These are phyloP conservation scores for Scaptomyza tumidula DNA, from an alignment of 2,888 invertebrate genomes.

Conservation along the genomic window DNA sequence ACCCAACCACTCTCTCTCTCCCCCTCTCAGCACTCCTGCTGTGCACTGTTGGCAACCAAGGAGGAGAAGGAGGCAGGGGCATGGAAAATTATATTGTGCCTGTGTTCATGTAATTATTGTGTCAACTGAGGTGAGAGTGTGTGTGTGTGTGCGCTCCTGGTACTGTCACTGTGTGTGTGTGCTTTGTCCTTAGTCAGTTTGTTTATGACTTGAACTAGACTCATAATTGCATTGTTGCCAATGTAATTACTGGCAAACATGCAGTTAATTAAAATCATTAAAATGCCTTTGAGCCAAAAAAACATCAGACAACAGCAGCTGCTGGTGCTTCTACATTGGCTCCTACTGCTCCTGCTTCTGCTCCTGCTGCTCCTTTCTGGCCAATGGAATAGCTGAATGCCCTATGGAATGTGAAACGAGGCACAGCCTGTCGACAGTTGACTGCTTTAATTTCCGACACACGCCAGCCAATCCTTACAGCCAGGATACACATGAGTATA, in stretches of 20 bases:
- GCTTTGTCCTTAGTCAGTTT: constrained; percentile 33
- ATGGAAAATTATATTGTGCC: constrained; percentile 23
- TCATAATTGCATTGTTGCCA: constrained; percentile 78
- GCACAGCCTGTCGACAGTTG: constrained; percentile 29
- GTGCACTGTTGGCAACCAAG: constrained; percentile 17
- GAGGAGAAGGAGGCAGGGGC: neutral
- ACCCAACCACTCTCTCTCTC: constrained; percentile 5
- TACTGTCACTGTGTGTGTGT: constrained; percentile 38
- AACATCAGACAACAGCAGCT: constrained; percentile 22
- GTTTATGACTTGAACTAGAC: constrained; percentile 66
- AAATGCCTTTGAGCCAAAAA: constrained; percentile 71
- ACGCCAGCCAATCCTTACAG: constrained; percentile 42
- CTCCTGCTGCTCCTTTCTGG: constrained; percentile 9
- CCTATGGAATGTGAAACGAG: constrained; percentile 5
- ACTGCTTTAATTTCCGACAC: constrained; percentile 68
- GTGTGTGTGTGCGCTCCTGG: constrained; percentile 47
- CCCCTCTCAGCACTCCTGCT: constrained; percentile 18
- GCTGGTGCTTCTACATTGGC: neutral
- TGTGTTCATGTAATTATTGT: constrained; percentile 72
- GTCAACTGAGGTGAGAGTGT: constrained; percentile 71
- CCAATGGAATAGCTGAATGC: constrained; percentile 12
- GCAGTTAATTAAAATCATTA: constrained; percentile 78
- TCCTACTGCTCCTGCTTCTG: constrained; percentile 2
- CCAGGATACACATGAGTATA: constrained; percentile 10
- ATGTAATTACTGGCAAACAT: constrained; percentile 77